A percentile compares a stretch with the other conserved stretches of the same genome.
These are phyloP conservation scores for Acrocephalus scirpaceus DNA, from an alignment of 2,797 vertebrate genomes.

Conservation along the genomic window DNA sequence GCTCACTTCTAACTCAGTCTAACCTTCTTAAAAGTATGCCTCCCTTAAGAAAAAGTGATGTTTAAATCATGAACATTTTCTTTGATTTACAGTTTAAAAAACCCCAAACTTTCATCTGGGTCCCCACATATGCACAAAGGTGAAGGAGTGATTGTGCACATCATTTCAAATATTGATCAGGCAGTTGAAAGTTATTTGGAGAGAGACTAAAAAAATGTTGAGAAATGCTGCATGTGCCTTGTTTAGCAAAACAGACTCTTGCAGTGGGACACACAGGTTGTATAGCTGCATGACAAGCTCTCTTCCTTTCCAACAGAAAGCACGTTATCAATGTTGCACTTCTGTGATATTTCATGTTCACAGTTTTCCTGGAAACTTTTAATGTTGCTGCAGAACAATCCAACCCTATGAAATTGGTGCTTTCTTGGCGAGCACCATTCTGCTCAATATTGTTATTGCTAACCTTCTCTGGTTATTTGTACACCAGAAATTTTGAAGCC, in stretches of 20 bases:
- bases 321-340: not conserved
- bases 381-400: not conserved
- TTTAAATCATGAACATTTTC: not conserved
- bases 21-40: not conserved
- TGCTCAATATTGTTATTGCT: not conserved
- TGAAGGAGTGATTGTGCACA: not conserved
- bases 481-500: not conserved
- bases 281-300: not conserved
- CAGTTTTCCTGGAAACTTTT: not conserved
- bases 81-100: constrained; percentile 15
- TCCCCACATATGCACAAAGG: not conserved
- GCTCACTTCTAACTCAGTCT: not conserved
- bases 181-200: not conserved
- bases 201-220: not conserved
- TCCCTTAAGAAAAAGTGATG: not conserved
- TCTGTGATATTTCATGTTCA: not conserved
- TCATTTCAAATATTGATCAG: constrained; percentile 11
- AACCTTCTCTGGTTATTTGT: not conserved
- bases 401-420: not conserved
- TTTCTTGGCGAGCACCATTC: not conserved
- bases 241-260: not conserved
- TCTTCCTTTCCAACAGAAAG: not conserved
- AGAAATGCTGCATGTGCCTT: not conserved
- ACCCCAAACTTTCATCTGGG: not conserved
- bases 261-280: not conserved